A percentile compares a stretch with the other conserved stretches of the same genome.
These are phyloP conservation scores for Parnassius apollo DNA, from an alignment of 2,888 invertebrate species.

Conservation along the genomic window DNA sequence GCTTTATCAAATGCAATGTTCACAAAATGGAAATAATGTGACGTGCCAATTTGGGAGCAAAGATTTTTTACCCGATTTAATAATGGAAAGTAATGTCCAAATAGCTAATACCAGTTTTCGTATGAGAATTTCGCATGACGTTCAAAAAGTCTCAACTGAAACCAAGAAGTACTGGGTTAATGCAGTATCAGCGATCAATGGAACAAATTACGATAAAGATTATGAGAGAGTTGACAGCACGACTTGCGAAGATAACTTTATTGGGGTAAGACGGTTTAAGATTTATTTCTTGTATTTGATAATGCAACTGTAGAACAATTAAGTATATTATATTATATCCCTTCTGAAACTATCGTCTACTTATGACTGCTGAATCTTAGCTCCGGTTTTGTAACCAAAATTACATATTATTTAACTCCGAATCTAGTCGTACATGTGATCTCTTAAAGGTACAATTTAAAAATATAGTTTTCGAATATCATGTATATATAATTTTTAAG, in stretches of 20 bases:
- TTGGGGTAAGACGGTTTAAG: constrained; percentile 41
- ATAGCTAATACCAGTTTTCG: constrained; percentile 42
- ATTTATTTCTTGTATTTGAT: background rate
- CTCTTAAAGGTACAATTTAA: too few relatives aligned
- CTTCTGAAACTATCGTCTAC: too few relatives aligned
- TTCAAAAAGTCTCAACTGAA: constrained; percentile 45
- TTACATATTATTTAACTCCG: too few relatives aligned
- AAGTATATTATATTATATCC: too few relatives aligned
- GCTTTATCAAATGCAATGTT: constrained; percentile 68
- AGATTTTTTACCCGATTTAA: constrained; percentile 12
- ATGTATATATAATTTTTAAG: too few relatives aligned
- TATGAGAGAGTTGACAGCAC: constrained; percentile 52
- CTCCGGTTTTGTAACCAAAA: too few relatives aligned
- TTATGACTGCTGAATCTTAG: too few relatives aligned
- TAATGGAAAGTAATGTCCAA: constrained; percentile 8
- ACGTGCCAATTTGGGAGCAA: constrained; percentile 55
- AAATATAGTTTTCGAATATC: too few relatives aligned
- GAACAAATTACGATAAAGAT: constrained; percentile 47
- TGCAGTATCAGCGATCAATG: constrained; percentile 50
- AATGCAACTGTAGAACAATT: background rate
- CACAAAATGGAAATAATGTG: constrained; percentile 56
- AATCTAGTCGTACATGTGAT: too few relatives aligned
- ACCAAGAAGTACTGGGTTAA: constrained; percentile 59
- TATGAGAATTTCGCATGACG: constrained; percentile 58
- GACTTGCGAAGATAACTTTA: constrained; percentile 60